Conservation (phyloP, 2,113 vertebrate genomes). For the Mustela nigripes region DNA sequence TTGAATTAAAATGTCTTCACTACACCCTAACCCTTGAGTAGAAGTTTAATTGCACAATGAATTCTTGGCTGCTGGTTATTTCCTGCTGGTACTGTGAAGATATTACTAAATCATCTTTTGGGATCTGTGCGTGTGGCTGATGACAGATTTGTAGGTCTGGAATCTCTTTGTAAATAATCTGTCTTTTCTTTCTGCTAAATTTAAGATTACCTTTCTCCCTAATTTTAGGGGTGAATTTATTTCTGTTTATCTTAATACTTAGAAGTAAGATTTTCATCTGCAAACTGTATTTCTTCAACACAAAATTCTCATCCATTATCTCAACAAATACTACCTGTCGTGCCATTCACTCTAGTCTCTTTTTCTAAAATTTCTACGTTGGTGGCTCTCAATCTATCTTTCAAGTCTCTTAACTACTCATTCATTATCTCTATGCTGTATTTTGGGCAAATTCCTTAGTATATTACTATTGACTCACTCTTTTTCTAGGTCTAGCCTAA, state of each 20-base stretch:
- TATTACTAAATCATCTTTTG: not conserved
- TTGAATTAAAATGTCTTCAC: slow-evolving; percentile 2
- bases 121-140: not conserved
- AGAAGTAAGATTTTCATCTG: slow-evolving; percentile 48
- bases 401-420: not conserved
- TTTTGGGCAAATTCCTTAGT: not conserved
- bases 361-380: not conserved
- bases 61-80: slow-evolving; percentile 9
- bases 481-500: slow-evolving; percentile 11
- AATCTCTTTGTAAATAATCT: not conserved
- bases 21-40: not conserved
- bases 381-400: not conserved
- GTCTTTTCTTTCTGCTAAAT: not conserved
- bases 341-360: not conserved
- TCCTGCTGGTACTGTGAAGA: not conserved
- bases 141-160: not conserved
- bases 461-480: not conserved
- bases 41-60: not conserved
- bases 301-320: not conserved
- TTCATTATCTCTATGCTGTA: not conserved
- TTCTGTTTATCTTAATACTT: slow-evolving; percentile 4
- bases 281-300: not conserved
- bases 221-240: not conserved
- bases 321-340: not conserved
- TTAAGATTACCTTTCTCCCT: not conserved